phyloP scores from a whole-genome alignment of 1,140 invertebrate genomes.

The Drosophila obscura region DNA sequence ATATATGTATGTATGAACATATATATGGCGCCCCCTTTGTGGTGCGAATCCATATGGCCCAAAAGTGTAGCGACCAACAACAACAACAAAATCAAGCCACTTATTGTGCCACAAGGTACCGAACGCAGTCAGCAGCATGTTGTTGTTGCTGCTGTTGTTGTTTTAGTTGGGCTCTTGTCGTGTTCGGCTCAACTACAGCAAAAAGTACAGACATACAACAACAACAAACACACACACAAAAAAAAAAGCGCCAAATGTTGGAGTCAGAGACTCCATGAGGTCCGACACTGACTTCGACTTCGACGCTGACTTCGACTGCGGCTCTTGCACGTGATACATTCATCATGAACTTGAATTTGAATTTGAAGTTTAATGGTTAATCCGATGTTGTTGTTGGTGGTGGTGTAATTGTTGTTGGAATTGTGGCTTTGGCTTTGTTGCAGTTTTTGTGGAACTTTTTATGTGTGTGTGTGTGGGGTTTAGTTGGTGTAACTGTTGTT shows the following conservation, averaged over 20 bases:
- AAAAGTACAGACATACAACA: conserved; percentile 51
- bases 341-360: conserved; percentile 84
- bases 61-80: conserved; percentile 23
- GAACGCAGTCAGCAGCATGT: conserved; percentile 39
- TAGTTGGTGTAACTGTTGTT: conserved; percentile 60
- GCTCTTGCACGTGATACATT: conserved; percentile 82
- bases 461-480: conserved; percentile 30
- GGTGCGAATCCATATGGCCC: conserved; percentile 2
- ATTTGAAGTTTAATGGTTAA: conserved; percentile 83
- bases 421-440: conserved; percentile 1
- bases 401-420: conserved; percentile 16
- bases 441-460: no score
- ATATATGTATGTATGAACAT: no score
- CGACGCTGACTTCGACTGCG: conserved; percentile 4
- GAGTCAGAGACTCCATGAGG: conserved; percentile 40
- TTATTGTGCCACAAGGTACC: conserved; percentile 58
- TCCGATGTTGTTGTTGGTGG: conserved; percentile 57
- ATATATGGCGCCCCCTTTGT: no score
- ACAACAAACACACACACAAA: conserved; percentile 10
- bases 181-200: conserved; percentile 42
- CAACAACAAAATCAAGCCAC: conserved; percentile 37
- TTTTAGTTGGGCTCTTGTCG: conserved; percentile 37
- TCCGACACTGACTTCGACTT: conserved; percentile 45
- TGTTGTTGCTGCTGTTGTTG: conserved; percentile 19
- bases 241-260: conserved; percentile 57